Percentiles rank a stretch among this genome's conserved stretches.
Conservation (phyloP, 1,140 invertebrate species). For the Atta cephalotes region DNA sequence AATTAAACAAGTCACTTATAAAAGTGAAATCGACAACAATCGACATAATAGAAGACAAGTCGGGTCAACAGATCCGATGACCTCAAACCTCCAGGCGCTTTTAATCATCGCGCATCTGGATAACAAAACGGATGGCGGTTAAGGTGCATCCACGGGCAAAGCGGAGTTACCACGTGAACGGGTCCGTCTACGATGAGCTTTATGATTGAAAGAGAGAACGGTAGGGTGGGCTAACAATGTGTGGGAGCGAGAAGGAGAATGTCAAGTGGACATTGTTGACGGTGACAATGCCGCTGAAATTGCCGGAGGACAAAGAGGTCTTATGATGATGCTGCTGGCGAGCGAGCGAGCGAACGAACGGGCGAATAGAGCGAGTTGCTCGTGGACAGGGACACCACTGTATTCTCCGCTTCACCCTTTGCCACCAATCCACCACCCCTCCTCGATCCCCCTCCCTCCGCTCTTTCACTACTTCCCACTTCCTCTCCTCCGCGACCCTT, state of each 20-base stretch:
- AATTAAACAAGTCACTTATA: conserved; percentile 25
- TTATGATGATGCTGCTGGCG: conserved; percentile 86
- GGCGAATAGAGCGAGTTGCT: conserved; percentile 80
- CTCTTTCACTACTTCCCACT: conserved; percentile 11
- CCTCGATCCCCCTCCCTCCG: not conserved
- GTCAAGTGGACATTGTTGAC: conserved; percentile 87
- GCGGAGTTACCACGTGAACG: conserved; percentile 63
- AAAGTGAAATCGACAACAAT: not conserved
- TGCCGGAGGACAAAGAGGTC: conserved; percentile 86
- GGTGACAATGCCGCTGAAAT: conserved; percentile 87
- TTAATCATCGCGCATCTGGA: conserved; percentile 69
- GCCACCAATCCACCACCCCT: conserved; percentile 28
- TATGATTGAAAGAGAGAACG: conserved; percentile 84
- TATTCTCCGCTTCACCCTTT: conserved; percentile 62
- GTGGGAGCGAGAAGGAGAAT: conserved; percentile 83
- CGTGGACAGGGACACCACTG: conserved; percentile 74
- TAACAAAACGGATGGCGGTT: conserved; percentile 65
- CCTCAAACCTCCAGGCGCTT: conserved; percentile 45
- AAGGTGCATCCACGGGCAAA: conserved; percentile 72
- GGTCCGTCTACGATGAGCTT: conserved; percentile 81
- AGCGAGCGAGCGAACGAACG: conserved; percentile 80
- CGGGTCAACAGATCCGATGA: conserved; percentile 45
- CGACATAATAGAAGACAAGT: conserved; percentile 18
- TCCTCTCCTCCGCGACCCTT: conserved; percentile 29
- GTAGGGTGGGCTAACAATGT: conserved; percentile 80